Percentiles rank a stretch among this genome's conserved stretches.
Conservation (phyloP, 2,888 invertebrate species). For the Meteorus cinctellus region DNA sequence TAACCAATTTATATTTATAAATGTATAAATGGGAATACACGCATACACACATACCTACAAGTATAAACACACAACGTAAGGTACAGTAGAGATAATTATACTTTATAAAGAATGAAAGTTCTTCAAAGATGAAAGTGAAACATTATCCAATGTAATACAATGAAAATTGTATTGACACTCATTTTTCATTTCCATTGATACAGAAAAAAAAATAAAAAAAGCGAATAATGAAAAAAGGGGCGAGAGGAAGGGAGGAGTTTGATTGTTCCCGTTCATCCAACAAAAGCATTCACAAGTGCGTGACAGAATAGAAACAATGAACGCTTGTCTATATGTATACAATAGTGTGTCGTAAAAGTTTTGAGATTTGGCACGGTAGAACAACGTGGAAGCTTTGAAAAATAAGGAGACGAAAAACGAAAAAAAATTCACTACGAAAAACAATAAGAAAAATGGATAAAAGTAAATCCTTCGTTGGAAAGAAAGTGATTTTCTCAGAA, state of each 20-base stretch:
- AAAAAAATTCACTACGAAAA: not conserved
- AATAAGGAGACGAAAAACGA: not conserved
- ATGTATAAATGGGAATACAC: conserved; percentile 51
- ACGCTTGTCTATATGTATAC: not conserved
- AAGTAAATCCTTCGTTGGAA: conserved; percentile 16
- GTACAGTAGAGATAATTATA: conserved; percentile 22
- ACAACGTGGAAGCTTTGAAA: conserved; percentile 11
- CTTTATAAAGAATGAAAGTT: not conserved
- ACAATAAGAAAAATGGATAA: not conserved
- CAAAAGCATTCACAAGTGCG: conserved; percentile 23
- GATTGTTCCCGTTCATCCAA: conserved; percentile 8
- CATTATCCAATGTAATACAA: conserved; percentile 15
- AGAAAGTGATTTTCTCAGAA: not conserved
- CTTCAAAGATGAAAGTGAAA: conserved; percentile 15
- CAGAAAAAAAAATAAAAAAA: conserved; percentile 9
- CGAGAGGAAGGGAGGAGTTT: not conserved
- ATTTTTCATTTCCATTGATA: conserved; percentile 11
- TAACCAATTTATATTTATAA: conserved; percentile 52
- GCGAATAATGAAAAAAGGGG: not conserved
- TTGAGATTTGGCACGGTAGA: not conserved
- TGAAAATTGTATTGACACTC: not conserved
- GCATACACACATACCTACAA: conserved; percentile 35
- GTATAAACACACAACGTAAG: conserved; percentile 43
- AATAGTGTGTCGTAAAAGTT: not conserved
- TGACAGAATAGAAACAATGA: not conserved